Evolutionary conservation across 2,113 vertebrate species (phyloP), one percentile per base, ranked within the genome.

Genomic region (Microcebus griseorufus): DNA sequence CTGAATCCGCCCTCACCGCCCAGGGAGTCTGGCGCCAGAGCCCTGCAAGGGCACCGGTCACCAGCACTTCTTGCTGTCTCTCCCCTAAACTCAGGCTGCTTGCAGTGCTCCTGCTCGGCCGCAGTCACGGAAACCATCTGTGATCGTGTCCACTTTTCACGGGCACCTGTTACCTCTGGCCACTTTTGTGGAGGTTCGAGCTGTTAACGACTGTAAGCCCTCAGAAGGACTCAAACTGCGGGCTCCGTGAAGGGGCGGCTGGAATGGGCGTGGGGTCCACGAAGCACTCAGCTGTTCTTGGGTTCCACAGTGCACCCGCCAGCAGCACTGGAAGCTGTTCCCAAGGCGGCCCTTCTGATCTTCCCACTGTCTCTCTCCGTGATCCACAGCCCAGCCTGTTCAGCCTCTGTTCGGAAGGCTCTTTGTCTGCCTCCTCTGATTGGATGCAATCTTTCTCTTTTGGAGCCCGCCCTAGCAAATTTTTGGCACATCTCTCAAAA

Each of bases 151-250:
- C 17, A 4, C 8, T 58, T 90, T 34, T 69, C 81, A 37, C 16
- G 1, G n/a, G 79, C 25, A 55, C 58, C 55, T 96, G 91, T 93
- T 42, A 73, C 55, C 69, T 32, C 25, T 32, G 13, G 25, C 45
- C 67, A 81, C 94, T 90, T 96, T 39, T 51, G 12, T 70, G 55
- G 39, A 51, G 14, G 32, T 60, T 81, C 53, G 72, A 84, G 34
- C 53, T 93, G 14, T 72, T 27, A 29, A 27, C 25, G 42, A 84
- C 69, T 81, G 65, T 76, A 70, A 67, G 7, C 58, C 93, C 69
- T 96, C 69, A 83, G 92, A 37, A 65, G 70, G n/a, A 51, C n/a
- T 45, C 72, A 60, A n/a, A 88, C 16, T n/a, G 48, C 3, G n/a
- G 39, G 10, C 29, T 29, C 64, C 73, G 32, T 1, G 37, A 89